Conservation (phyloP, 2,113 vertebrate species). For the Agelaius phoeniceus region DNA sequence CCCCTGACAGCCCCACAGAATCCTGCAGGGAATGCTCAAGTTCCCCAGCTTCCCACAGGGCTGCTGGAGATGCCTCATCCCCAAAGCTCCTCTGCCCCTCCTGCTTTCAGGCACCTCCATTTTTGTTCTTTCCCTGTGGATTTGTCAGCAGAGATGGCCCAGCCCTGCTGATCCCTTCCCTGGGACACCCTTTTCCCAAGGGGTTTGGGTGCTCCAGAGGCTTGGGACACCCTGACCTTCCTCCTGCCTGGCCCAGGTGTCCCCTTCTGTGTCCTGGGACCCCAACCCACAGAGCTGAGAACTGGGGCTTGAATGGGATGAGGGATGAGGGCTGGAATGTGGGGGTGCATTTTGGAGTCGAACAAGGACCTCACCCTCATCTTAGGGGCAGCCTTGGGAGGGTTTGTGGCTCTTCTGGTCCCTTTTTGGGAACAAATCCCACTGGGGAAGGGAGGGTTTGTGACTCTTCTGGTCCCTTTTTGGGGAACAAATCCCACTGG, state of each 20-base stretch:
- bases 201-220: background rate
- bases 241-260: background rate
- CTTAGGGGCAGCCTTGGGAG: background rate
- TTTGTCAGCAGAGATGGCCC: background rate
- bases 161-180: background rate
- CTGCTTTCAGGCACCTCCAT: background rate
- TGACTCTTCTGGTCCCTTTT: background rate
- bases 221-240: background rate
- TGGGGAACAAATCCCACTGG: background rate
- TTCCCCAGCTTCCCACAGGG: rapidly evolving
- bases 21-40: background rate
- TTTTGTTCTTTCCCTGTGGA: background rate
- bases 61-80: background rate
- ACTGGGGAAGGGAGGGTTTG: background rate
- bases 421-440: background rate
- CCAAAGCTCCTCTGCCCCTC: background rate
- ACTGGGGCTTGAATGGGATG: background rate
- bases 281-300: background rate
- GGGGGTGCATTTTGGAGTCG: background rate
- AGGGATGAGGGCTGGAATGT: background rate
- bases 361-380: rapidly evolving
- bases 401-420: background rate
- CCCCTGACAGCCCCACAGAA: background rate
- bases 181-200: background rate
- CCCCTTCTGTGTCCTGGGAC: background rate